Evolutionary conservation across 2,888 invertebrate species (phyloP), one percentile per base, ranked within the genome.

Genomic region (Geophilus truncorum): DNA sequence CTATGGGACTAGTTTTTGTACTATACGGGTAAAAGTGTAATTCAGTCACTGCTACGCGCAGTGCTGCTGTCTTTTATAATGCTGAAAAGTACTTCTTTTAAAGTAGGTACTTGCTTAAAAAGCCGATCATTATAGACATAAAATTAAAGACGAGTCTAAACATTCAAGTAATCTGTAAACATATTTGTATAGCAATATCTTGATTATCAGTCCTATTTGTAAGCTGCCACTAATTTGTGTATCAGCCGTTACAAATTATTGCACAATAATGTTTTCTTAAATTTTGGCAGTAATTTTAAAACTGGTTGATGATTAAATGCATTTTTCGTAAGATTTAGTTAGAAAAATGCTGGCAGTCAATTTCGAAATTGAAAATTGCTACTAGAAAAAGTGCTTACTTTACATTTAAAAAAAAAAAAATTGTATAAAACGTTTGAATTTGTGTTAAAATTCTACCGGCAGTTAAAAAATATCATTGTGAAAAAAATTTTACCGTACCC

Each of bases 221-320:
- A 70, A 70, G 70, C 70, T 70, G 70, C 70, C 70, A 70, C 70
- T 70, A 70, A 28, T 15, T 6, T 70, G 70, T 70, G 70, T 28
- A 15, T 28, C 70, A 70, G 70, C 28, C n/a, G 70, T 70, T 70
- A 70, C 70, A 70, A 70, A 70, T 70, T 70, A 70, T 70, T 70
- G 70, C 70, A 70, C 70, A 70, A 25, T 70, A 12, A 15, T 70
- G 25, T 70, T 70, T 6, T 10, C 25, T 40, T 40, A 34, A 51
- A 70, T 28, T 70, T 70, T 70, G 70, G 70, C 70, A 70, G 70
- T 70, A 70, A 70, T 28, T 70, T 70, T 70, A 70, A 25, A 70
- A 70, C 70, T 70, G 70, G 70, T 70, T 70, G 70, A 70, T 70
- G 70, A 70, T 70, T 70, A 70, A 70, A 28, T 70, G 70, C 70